Conservation (phyloP, 64 coral and sea anemone genomes). For the Porites lutea region DNA sequence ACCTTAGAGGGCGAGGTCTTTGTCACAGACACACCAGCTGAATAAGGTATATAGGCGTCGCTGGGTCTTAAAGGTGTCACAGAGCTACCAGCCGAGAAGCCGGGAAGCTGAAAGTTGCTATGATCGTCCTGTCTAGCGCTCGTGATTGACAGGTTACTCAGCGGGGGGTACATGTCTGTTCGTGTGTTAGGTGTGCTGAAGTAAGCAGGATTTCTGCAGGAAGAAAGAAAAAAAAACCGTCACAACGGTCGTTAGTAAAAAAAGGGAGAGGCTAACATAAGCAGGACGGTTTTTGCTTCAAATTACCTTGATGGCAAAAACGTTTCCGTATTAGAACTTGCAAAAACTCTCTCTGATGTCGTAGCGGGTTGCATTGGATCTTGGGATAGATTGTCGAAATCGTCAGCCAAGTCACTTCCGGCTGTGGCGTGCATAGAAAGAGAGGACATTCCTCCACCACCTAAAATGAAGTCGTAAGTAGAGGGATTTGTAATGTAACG, state of each 20-base stretch:
- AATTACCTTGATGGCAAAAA: slow-evolving; percentile 16
- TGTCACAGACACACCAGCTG: slow-evolving; percentile 32
- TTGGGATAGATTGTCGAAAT: slow-evolving; percentile 58
- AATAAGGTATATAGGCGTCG: slow-evolving; percentile 4
- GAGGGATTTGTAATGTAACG: no score
- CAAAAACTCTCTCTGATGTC: slow-evolving; percentile 11
- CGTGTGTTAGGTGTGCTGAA: slow-evolving; percentile 34
- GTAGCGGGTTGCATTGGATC: slow-evolving; percentile 38
- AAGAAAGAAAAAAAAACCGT: not conserved
- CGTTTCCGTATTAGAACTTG: slow-evolving; percentile 9
- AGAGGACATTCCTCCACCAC: slow-evolving; percentile 43
- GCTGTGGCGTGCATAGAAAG: slow-evolving; percentile 61
- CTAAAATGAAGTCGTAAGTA: not conserved
- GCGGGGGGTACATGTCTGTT: slow-evolving; percentile 47
- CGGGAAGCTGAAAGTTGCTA: not conserved
- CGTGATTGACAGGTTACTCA: slow-evolving; percentile 51
- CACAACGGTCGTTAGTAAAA: no score
- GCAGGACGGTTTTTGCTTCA: not conserved
- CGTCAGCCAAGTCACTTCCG: slow-evolving; percentile 69
- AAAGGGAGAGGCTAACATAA: no score
- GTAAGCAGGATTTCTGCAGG: slow-evolving; percentile 51
- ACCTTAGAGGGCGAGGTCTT: slow-evolving; percentile 32
- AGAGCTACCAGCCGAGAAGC: slow-evolving; percentile 28
- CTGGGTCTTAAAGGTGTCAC: slow-evolving; percentile 21
- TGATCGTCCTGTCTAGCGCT: slow-evolving; percentile 12